Evolutionary conservation across 2,113 vertebrate genomes (phyloP).

Genomic region (Scomber colias): DNA sequence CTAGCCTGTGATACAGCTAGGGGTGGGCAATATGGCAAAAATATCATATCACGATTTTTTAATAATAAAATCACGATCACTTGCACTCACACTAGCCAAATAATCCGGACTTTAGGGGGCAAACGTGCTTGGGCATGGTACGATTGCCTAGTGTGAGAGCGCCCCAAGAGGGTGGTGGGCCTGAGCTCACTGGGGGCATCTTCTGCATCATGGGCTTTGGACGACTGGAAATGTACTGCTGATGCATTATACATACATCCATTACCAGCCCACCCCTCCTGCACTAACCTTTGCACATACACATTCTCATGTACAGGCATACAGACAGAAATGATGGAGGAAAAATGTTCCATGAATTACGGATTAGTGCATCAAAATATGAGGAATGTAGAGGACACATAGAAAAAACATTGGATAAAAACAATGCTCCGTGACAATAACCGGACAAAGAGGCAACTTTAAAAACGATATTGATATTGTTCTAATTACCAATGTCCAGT

Average conservation of each 20-base stretch:
- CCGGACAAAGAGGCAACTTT: neutral
- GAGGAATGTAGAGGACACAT: neutral
- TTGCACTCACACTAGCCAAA: too few species aligned
- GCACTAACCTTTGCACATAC: conserved; percentile 23
- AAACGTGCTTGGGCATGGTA: too few species aligned
- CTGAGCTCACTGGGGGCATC: conserved; percentile 15
- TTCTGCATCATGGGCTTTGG: conserved; percentile 42
- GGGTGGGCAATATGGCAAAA: too few species aligned
- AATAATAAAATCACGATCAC: too few species aligned
- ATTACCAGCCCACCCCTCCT: conserved; percentile 47
- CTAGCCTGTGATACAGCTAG: neutral
- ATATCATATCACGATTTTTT: too few species aligned
- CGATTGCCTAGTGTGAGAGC: too few species aligned
- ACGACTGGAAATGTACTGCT: conserved; percentile 46
- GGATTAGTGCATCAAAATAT: conserved; percentile 49
- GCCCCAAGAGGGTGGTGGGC: neutral
- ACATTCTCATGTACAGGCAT: conserved; percentile 10
- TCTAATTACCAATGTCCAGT: too few species aligned
- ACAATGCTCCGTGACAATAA: conserved; percentile 20
- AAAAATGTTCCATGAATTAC: conserved; percentile 64
- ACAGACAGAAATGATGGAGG: conserved; percentile 26
- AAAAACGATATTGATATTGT: conserved; percentile 9
- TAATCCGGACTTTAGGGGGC: too few species aligned
- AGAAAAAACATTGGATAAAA: conserved; percentile 1
- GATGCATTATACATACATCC: conserved; percentile 74